Conservation (phyloP, 2,888 invertebrate genomes). For the Ecliptopera silaceata region DNA sequence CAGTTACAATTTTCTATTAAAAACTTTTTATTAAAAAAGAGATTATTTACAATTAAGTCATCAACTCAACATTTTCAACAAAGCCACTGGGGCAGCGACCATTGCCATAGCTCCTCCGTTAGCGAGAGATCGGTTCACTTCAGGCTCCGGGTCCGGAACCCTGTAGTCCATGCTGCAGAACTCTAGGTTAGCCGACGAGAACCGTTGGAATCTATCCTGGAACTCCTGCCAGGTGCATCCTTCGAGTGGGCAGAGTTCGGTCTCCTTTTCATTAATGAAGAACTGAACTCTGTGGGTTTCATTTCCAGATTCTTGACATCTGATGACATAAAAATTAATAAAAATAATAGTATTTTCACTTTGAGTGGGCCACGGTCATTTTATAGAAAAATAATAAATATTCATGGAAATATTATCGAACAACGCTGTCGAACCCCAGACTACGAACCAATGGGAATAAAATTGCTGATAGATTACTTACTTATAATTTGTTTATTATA, state of each 20-base stretch:
- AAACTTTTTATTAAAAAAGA: background rate
- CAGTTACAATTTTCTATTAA: background rate
- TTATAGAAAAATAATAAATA: too few species aligned
- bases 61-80: slow-evolving; percentile 3
- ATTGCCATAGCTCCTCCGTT: background rate
- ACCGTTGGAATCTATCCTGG: slow-evolving; percentile 54
- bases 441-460: too few species aligned
- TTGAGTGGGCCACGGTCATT: too few species aligned
- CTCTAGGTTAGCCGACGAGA: slow-evolving; percentile 48
- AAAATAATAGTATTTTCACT: too few species aligned
- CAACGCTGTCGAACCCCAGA: too few species aligned
- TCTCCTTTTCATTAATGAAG: slow-evolving; percentile 62
- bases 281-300: slow-evolving; percentile 56
- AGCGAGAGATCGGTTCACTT: background rate
- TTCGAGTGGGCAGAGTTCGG: slow-evolving; percentile 56
- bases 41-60: background rate
- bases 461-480: too few species aligned
- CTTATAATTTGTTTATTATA: too few species aligned
- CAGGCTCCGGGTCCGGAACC: slow-evolving; percentile 17
- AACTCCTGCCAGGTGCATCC: slow-evolving; percentile 70
- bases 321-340: too few species aligned
- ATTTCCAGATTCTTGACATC: slow-evolving; percentile 50
- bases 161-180: slow-evolving; percentile 55
- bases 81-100: background rate
- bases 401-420: too few species aligned